phyloP scores from a whole-genome alignment of 2,797 vertebrate species.

The Anabacerthia variegaticeps region DNA sequence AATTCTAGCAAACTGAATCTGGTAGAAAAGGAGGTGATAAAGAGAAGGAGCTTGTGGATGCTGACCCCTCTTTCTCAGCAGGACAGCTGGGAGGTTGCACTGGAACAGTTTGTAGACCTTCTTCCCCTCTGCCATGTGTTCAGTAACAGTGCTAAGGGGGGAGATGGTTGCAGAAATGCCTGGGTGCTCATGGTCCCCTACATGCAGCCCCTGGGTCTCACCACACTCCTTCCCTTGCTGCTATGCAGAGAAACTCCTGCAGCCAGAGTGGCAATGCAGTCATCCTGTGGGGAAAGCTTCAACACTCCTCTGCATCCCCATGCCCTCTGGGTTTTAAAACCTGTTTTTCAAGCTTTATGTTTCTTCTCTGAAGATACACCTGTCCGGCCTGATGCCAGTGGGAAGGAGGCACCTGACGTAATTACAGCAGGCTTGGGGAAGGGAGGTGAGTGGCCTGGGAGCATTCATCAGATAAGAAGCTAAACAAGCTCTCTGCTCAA shows the following conservation, averaged over 20 bases:
- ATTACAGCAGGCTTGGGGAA: background rate
- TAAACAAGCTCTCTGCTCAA: background rate
- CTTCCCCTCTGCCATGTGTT: background rate
- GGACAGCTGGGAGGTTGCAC: background rate
- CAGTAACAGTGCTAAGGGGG: background rate
- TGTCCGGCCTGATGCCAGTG: constrained; percentile 9
- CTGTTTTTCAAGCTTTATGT: constrained; percentile 52
- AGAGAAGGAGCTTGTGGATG: background rate
- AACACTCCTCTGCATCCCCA: constrained; percentile 1
- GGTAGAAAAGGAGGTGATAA: background rate
- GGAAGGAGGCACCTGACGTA: constrained; percentile 44
- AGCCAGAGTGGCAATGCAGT: background rate
- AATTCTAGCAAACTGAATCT: background rate
- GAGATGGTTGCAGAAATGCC: background rate
- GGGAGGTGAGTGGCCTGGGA: constrained; percentile 31
- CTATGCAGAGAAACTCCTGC: constrained; percentile 38
- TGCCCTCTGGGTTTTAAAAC: constrained; percentile 59
- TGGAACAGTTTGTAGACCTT: background rate
- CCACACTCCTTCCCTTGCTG: background rate
- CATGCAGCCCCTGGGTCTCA: background rate
- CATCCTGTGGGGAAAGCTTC: constrained; percentile 21
- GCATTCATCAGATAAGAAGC: constrained; percentile 36
- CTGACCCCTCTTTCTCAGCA: background rate
- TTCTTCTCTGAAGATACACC: constrained; percentile 57
- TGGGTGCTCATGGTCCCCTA: fast-evolving